Percentiles rank a stretch among this genome's conserved stretches.
phyloP scores from a whole-genome alignment of 2,888 invertebrate species.

The Galerucella pusilla region DNA sequence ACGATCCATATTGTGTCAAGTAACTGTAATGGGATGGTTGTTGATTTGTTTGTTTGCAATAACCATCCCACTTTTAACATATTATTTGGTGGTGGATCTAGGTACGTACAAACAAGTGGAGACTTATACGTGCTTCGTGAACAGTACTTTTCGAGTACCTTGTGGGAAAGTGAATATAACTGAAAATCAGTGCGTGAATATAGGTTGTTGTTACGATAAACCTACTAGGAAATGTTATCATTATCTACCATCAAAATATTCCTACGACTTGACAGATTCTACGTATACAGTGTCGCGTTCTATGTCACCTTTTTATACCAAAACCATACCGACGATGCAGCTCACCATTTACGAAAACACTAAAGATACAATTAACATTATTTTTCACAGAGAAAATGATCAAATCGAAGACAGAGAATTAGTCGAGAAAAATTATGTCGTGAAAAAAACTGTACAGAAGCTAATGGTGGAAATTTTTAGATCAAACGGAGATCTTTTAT shows the following conservation, averaged over 20 bases:
- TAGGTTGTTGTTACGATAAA: slow-evolving; percentile 59
- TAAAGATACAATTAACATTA: slow-evolving; percentile 47
- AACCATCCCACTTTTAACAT: slow-evolving; percentile 50
- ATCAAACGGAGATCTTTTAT: slow-evolving; percentile 59
- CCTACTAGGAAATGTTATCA: slow-evolving; percentile 57
- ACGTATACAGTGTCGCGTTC: slow-evolving; percentile 35
- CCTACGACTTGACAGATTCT: slow-evolving; percentile 46
- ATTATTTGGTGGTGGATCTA: slow-evolving; percentile 49
- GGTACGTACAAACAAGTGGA: slow-evolving; percentile 36
- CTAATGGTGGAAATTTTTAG: slow-evolving; percentile 53
- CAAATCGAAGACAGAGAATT: slow-evolving; percentile 10
- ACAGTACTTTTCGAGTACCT: slow-evolving; percentile 53
- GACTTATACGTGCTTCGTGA: slow-evolving; percentile 53
- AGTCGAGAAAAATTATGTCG: slow-evolving; percentile 46
- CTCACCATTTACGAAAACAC: slow-evolving; percentile 50
- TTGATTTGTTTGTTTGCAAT: slow-evolving; percentile 47
- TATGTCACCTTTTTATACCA: slow-evolving; percentile 51
- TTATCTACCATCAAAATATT: slow-evolving; percentile 59
- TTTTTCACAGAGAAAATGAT: slow-evolving; percentile 45
- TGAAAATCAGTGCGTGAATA: slow-evolving; percentile 48
- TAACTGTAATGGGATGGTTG: slow-evolving; percentile 35
- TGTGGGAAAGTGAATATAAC: slow-evolving; percentile 58
- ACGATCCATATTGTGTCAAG: slow-evolving; percentile 7
- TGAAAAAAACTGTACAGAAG: slow-evolving; percentile 38
- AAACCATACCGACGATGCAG: slow-evolving; percentile 41